A percentile compares a stretch with the other conserved stretches of the same genome.
Conservation (phyloP, 2,888 invertebrate genomes). For the Helicoverpa assulta region DNA sequence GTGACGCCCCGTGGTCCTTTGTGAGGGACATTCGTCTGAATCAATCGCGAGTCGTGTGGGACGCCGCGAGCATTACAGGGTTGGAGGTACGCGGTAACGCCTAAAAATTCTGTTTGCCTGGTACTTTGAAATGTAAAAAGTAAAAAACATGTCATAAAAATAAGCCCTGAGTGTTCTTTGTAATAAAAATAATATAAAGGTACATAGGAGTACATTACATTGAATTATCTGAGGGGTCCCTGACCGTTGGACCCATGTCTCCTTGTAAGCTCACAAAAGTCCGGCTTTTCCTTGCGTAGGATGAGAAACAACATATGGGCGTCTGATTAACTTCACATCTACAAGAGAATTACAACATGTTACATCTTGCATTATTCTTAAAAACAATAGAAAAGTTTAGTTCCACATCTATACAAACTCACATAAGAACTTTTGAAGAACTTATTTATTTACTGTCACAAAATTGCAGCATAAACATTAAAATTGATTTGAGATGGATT, state of each 20-base stretch:
- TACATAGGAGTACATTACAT: constrained; percentile 6
- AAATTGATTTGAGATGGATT: too few species aligned
- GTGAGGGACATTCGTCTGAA: constrained; percentile 86
- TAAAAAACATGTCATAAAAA: neutral
- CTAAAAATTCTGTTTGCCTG: constrained; percentile 70
- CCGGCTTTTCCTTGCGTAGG: constrained; percentile 7
- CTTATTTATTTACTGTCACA: too few species aligned
- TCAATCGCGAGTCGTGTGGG: constrained; percentile 82
- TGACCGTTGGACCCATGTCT: constrained; percentile 41
- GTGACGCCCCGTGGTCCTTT: constrained; percentile 83
- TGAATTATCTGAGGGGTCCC: constrained; percentile 24
- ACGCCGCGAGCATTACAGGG: constrained; percentile 72
- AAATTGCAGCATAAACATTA: too few species aligned
- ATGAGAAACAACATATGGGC: constrained; percentile 28
- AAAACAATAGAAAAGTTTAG: too few species aligned
- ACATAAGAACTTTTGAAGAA: too few species aligned
- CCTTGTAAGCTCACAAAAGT: constrained; percentile 26
- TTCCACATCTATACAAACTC: too few species aligned
- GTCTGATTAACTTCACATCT: constrained; percentile 15
- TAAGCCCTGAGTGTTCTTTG: too few species aligned
- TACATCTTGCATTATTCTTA: too few species aligned
- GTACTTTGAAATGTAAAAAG: constrained; percentile 52
- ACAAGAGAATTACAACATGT: neutral
- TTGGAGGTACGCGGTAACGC: constrained; percentile 71
- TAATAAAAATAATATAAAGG: constrained; percentile 4